Conservation (phyloP, 2,888 invertebrate species). For the Pherbina coryleti region DNA sequence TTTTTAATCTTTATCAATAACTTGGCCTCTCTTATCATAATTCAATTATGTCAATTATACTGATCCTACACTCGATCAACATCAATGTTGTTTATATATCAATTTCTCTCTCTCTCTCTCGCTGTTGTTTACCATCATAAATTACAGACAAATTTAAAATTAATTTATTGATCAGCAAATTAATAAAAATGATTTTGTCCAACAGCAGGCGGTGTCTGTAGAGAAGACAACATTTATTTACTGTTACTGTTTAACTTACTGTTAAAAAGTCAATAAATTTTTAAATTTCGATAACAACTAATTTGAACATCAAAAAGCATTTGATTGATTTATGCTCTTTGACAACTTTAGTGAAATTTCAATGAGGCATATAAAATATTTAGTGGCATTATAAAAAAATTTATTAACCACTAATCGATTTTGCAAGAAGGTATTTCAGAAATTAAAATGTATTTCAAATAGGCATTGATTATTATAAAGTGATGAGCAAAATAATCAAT, state of each 20-base stretch:
- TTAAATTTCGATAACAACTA: no score
- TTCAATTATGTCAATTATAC: slow-evolving; percentile 2
- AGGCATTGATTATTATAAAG: background rate
- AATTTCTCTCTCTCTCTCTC: background rate
- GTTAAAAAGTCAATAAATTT: no score
- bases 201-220: no score
- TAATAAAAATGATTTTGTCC: background rate
- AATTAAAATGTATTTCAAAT: background rate
- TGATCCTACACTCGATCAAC: background rate
- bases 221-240: no score
- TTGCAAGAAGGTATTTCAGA: background rate
- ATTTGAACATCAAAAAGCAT: no score
- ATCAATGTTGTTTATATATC: background rate
- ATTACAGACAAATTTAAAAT: background rate
- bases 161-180: slow-evolving; percentile 12
- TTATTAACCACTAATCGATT: background rate
- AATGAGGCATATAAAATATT: background rate
- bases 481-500: background rate
- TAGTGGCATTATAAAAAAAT: background rate
- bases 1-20: no score
- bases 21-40: background rate
- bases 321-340: no score
- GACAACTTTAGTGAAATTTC: no score
- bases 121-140: background rate
- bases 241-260: no score